Evolutionary conservation across 2,888 invertebrate genomes (phyloP).

Genomic region (Eupithecia exiguata): DNA sequence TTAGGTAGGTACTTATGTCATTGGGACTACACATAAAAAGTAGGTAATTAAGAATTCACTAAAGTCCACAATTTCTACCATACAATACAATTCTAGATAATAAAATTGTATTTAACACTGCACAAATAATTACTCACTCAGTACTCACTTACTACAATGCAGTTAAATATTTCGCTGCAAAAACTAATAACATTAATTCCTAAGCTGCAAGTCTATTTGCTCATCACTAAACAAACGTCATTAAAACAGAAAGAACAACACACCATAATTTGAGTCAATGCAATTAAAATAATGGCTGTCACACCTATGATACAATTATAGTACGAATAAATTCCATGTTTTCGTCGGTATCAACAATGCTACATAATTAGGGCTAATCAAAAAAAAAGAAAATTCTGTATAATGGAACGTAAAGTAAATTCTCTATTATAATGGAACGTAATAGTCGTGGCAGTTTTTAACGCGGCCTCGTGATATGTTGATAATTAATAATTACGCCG

Average conservation of each 20-base stretch:
- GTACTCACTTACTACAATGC: slow-evolving; percentile 5
- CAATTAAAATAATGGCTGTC: slow-evolving; percentile 83
- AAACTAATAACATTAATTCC: slow-evolving; percentile 30
- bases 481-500: slow-evolving; percentile 56
- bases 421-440: slow-evolving; percentile 57
- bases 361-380: slow-evolving; percentile 66
- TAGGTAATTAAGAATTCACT: background rate
- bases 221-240: slow-evolving; percentile 45
- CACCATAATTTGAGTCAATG: slow-evolving; percentile 72
- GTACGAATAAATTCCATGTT: slow-evolving; percentile 74
- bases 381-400: slow-evolving; percentile 59
- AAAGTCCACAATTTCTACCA: background rate
- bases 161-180: slow-evolving; percentile 16
- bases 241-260: slow-evolving; percentile 71
- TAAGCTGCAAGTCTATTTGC: slow-evolving; percentile 34
- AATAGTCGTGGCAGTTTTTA: slow-evolving; percentile 49
- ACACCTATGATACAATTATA: slow-evolving; percentile 82
- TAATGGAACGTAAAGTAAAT: slow-evolving; percentile 61
- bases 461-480: slow-evolving; percentile 59
- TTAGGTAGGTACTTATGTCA: too few relatives aligned
- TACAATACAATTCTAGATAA: background rate
- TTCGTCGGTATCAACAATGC: slow-evolving; percentile 50
- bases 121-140: background rate
- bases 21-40: background rate
- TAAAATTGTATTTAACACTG: background rate